Conservation (phyloP, 2,888 invertebrate species). For the Diloba caeruleocephala region DNA sequence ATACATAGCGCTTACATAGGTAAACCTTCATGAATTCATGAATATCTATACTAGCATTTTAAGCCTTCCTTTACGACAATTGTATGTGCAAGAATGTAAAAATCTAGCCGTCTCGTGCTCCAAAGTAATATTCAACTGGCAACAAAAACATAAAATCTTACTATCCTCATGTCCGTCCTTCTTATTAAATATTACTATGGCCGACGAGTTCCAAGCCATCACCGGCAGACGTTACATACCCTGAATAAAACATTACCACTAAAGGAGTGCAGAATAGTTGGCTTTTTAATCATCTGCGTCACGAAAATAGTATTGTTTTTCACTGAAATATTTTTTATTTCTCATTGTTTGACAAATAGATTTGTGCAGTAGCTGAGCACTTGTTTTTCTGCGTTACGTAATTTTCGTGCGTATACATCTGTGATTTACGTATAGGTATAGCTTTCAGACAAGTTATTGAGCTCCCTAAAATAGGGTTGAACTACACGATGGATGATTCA, state of each 20-base stretch:
- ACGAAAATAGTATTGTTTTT: not conserved
- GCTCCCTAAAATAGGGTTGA: too few relatives aligned
- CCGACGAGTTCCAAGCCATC: conserved; percentile 30
- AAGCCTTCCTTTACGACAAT: too few relatives aligned
- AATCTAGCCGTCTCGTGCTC: not conserved
- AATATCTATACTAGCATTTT: too few relatives aligned
- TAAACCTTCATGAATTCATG: too few relatives aligned
- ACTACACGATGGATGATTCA: too few relatives aligned
- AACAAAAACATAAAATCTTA: conserved; percentile 43
- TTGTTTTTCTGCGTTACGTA: too few relatives aligned
- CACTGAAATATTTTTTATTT: not conserved
- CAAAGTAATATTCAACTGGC: conserved; percentile 4
- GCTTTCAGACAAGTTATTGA: too few relatives aligned
- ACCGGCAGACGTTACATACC: conserved; percentile 31
- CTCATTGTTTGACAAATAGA: too few relatives aligned
- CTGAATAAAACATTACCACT: conserved; percentile 53
- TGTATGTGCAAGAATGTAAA: conserved; percentile 12
- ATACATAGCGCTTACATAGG: too few relatives aligned
- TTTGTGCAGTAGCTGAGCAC: too few relatives aligned
- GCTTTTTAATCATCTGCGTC: conserved; percentile 13
- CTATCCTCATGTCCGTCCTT: conserved; percentile 35
- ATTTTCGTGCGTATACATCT: too few relatives aligned
- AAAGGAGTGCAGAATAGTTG: conserved; percentile 34
- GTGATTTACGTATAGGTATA: too few relatives aligned
- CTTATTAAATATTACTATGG: conserved; percentile 50